Conservation (phyloP, 2,888 invertebrate species). For the Metopia argyrocephala region DNA sequence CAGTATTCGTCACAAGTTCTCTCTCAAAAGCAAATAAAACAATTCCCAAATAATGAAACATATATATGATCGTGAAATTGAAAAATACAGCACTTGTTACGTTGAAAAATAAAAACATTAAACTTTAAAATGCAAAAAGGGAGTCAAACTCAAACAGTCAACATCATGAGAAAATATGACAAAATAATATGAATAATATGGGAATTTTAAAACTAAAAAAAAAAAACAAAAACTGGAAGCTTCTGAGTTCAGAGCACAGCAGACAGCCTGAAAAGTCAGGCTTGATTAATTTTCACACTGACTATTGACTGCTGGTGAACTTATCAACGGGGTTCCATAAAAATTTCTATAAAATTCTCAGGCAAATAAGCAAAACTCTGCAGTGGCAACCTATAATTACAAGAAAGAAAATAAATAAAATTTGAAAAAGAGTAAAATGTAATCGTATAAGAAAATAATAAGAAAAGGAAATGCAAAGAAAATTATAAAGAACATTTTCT, state of each 20-base stretch:
- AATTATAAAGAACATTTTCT: conserved; percentile 41
- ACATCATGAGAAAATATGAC: conserved; percentile 35
- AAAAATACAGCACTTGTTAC: conserved; percentile 44
- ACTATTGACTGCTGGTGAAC: conserved; percentile 9
- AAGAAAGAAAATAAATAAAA: not conserved
- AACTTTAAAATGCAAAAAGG: conserved; percentile 11
- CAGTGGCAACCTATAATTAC: conserved; percentile 35
- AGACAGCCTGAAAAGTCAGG: conserved; percentile 22
- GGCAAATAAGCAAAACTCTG: not conserved
- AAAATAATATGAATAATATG: not conserved
- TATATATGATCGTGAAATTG: conserved; percentile 11
- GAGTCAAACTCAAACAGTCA: conserved; percentile 33
- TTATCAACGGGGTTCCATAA: conserved; percentile 52
- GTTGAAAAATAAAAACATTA: not conserved
- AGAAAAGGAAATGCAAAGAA: conserved; percentile 38
- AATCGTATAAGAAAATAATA: conserved; percentile 7
- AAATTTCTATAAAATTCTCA: not conserved
- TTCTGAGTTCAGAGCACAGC: conserved; percentile 23
- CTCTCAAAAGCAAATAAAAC: not conserved
- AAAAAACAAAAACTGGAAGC: not conserved
- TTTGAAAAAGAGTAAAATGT: no score
- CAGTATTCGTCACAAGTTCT: no score
- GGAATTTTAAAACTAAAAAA: not conserved
- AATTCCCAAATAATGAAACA: no score
- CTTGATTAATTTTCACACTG: conserved; percentile 33